These are phyloP conservation scores for Drosophila colorata DNA, from an alignment of 2,888 invertebrate genomes.

Conservation along the genomic window DNA sequence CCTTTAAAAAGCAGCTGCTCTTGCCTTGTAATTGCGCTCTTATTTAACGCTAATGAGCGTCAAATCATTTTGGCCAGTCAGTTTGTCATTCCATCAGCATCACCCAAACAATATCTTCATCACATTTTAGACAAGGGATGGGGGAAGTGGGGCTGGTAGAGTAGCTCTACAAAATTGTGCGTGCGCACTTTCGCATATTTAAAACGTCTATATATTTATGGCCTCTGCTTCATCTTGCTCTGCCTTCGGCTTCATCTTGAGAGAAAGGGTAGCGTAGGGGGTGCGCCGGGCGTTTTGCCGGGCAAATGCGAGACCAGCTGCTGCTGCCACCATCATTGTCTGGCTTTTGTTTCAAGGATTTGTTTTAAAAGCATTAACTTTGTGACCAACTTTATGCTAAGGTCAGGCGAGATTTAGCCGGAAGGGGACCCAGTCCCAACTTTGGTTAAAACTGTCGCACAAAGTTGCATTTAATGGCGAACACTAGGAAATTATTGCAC, in stretches of 20 bases:
- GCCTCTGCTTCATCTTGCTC: conserved; percentile 10
- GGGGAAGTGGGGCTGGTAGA: background rate
- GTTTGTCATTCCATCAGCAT: conserved; percentile 49
- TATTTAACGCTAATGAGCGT: conserved; percentile 77
- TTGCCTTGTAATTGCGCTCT: conserved; percentile 66
- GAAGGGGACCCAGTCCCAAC: background rate
- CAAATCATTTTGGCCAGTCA: conserved; percentile 64
- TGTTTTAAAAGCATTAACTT: conserved; percentile 58
- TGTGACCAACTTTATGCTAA: conserved; percentile 39
- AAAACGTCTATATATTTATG: conserved; percentile 52
- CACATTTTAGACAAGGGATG: background rate
- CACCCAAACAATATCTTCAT: conserved; percentile 2
- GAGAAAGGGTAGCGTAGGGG: background rate
- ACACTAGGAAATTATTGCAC: conserved; percentile 14
- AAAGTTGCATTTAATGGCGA: conserved; percentile 30
- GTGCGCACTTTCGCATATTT: conserved; percentile 55
- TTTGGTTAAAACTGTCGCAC: conserved; percentile 25
- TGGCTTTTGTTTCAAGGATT: conserved; percentile 56
- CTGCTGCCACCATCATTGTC: conserved; percentile 25
- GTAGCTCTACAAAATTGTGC: conserved; percentile 24
- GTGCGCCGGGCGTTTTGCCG: background rate
- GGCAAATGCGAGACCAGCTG: conserved; percentile 31
- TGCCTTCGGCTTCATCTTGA: conserved; percentile 1
- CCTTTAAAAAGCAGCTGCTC: conserved; percentile 43
- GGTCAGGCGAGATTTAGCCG: conserved; percentile 45